These are phyloP conservation scores for Stylophora pistillata DNA, from an alignment of 64 coral and sea anemone species.

Conservation along the genomic window DNA sequence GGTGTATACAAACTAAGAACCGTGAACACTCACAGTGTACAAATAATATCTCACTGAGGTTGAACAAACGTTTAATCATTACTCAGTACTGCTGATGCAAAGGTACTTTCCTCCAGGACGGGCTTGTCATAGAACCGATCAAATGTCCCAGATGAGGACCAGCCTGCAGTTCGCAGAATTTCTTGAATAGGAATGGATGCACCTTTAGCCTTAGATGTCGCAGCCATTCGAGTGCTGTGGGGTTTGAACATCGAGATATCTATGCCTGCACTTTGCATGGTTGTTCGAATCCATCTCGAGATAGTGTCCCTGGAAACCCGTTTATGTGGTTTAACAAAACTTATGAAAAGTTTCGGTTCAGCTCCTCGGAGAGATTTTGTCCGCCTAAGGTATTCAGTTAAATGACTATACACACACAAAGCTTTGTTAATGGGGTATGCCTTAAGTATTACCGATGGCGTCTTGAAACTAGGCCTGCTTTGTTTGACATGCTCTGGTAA, in stretches of 20 bases:
- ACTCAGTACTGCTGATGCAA: slow-evolving; percentile 33
- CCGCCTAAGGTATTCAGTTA: slow-evolving; percentile 2
- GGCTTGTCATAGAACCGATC: slow-evolving; percentile 46
- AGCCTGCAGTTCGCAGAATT: slow-evolving; percentile 52
- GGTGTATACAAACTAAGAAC: slow-evolving; percentile 1
- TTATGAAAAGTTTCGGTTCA: slow-evolving; percentile 53
- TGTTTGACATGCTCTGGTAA: slow-evolving; percentile 60
- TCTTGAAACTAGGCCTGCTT: slow-evolving; percentile 41
- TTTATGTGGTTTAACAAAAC: slow-evolving; percentile 42
- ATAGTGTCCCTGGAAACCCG: slow-evolving; percentile 32
- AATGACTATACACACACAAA: slow-evolving; percentile 33
- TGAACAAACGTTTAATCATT: slow-evolving; percentile 3
- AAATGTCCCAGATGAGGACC: slow-evolving; percentile 36
- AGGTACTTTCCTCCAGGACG: slow-evolving; percentile 18
- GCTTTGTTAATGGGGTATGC: slow-evolving; percentile 6
- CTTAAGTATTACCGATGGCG: slow-evolving; percentile 13
- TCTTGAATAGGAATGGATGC: slow-evolving; percentile 18
- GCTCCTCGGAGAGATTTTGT: slow-evolving; percentile 7
- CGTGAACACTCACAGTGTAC: slow-evolving; percentile 8
- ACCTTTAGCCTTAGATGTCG: slow-evolving; percentile 29
- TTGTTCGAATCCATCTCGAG: slow-evolving; percentile 47
- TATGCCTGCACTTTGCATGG: slow-evolving; percentile 36
- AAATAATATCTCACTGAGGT: slow-evolving; percentile 3
- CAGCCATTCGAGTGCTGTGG: slow-evolving; percentile 35
- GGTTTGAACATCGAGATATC: slow-evolving; percentile 23